Conservation (phyloP, 2,888 invertebrate genomes). For the Thereva nobilitata region DNA sequence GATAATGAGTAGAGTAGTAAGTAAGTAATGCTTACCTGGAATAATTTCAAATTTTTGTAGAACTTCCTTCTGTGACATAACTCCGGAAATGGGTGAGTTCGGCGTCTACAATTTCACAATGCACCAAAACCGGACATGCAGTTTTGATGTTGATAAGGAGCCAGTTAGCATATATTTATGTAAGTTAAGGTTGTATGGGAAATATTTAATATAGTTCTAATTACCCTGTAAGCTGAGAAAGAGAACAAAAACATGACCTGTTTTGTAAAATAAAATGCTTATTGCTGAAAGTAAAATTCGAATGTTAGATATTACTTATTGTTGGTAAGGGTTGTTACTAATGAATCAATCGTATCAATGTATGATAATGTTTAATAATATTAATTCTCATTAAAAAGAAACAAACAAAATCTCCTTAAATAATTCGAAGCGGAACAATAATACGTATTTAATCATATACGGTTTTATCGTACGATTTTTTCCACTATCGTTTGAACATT, state of each 20-base stretch:
- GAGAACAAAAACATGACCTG: not conserved
- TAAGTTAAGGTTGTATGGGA: conserved; percentile 59
- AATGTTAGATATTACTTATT: conserved; percentile 41
- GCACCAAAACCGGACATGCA: conserved; percentile 60
- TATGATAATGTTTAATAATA: too few relatives aligned
- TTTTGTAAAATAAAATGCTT: not conserved
- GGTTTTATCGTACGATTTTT: too few relatives aligned
- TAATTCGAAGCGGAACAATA: too few relatives aligned
- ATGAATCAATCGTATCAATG: too few relatives aligned
- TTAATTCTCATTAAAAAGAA: too few relatives aligned
- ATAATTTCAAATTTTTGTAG: conserved; percentile 51
- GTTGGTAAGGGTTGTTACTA: too few relatives aligned
- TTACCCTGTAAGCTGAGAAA: not conserved
- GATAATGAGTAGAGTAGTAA: conserved; percentile 50
- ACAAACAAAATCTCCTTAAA: too few relatives aligned
- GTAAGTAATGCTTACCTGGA: not conserved
- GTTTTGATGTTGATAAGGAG: conserved; percentile 62
- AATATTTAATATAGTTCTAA: not conserved
- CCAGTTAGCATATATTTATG: conserved; percentile 74
- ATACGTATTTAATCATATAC: too few relatives aligned
- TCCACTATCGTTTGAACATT: too few relatives aligned
- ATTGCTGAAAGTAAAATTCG: conserved; percentile 50
- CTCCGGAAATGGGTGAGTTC: conserved; percentile 67
- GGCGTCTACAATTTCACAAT: conserved; percentile 71
- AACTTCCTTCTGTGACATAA: conserved; percentile 64